Evolutionary conservation across 2,888 invertebrate genomes (phyloP).

Genomic region (Charanyca ferruginea): DNA sequence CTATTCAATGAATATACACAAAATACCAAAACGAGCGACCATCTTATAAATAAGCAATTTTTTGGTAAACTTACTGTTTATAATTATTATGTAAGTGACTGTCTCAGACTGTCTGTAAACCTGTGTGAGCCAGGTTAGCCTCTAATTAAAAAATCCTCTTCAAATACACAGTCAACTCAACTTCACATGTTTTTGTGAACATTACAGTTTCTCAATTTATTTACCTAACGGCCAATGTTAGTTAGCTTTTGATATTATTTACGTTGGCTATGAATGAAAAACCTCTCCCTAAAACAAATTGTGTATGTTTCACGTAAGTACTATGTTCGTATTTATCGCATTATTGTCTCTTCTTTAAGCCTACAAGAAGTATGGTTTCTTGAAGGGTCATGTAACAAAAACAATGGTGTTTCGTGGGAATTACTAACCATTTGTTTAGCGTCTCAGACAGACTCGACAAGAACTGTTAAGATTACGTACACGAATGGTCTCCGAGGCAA

Average conservation of each 20-base stretch:
- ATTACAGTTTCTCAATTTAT: background rate
- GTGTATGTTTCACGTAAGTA: background rate
- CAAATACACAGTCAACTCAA: background rate
- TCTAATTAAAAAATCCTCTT: too few relatives aligned
- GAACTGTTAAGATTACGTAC: slow-evolving; percentile 26
- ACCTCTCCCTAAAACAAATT: background rate
- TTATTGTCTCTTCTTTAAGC: background rate
- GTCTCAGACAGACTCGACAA: slow-evolving; percentile 20
- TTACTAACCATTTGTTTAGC: slow-evolving; percentile 21
- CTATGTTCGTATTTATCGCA: background rate
- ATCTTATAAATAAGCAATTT: too few relatives aligned
- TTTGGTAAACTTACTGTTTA: too few relatives aligned
- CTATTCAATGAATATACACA: too few relatives aligned
- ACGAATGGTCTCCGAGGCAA: slow-evolving; percentile 13
- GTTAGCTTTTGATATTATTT: too few relatives aligned
- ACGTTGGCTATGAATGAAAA: background rate
- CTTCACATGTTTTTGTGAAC: background rate
- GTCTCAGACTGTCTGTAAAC: too few relatives aligned
- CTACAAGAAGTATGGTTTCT: slow-evolving; percentile 2
- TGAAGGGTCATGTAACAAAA: slow-evolving; percentile 12
- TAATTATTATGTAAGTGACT: too few relatives aligned
- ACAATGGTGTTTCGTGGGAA: slow-evolving; percentile 20
- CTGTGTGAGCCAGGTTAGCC: too few relatives aligned
- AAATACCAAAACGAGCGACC: too few relatives aligned
- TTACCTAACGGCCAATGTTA: background rate